These are phyloP conservation scores for Adineta ricciae DNA, from an alignment of 2,888 invertebrate species.

Conservation along the genomic window DNA sequence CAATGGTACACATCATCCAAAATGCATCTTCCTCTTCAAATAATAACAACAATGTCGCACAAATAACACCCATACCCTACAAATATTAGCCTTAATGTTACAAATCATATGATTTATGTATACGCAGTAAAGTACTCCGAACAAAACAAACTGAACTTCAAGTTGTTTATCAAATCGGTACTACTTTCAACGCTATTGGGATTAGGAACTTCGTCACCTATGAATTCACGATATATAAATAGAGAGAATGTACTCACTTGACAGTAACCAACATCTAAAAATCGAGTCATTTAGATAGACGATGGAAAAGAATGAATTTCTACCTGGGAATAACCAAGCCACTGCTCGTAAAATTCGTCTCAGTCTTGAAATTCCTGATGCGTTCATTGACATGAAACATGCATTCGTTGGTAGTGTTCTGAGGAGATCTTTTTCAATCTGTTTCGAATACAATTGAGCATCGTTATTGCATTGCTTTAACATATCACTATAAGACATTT, in stretches of 20 bases:
- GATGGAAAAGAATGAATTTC: too few species aligned
- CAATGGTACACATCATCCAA: constrained; percentile 96
- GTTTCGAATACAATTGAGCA: constrained; percentile 22
- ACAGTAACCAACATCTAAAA: constrained; percentile 43
- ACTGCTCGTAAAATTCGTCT: constrained; percentile 76
- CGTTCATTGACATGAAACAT: constrained; percentile 83
- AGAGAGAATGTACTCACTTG: not conserved
- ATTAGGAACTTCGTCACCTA: too few species aligned
- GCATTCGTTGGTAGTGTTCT: constrained; percentile 92
- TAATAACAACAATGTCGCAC: constrained; percentile 76
- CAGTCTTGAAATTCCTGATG: constrained; percentile 78
- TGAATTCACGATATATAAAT: too few species aligned
- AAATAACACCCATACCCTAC: constrained; percentile 55
- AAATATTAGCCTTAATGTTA: too few species aligned
- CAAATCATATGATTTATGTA: too few species aligned
- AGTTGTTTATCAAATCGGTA: too few species aligned
- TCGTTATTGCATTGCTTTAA: constrained; percentile 30
- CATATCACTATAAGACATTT: constrained; percentile 27
- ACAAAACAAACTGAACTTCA: too few species aligned
- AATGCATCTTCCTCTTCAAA: constrained; percentile 97
- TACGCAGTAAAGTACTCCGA: too few species aligned
- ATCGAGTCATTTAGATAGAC: too few species aligned
- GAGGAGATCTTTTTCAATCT: constrained; percentile 61
- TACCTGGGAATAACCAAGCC: constrained; percentile 77
- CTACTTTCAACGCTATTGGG: too few species aligned